Base-by-base conservation (phyloP, 2,888 invertebrate genomes). In the Sphecodes monilicornis region DNA sequence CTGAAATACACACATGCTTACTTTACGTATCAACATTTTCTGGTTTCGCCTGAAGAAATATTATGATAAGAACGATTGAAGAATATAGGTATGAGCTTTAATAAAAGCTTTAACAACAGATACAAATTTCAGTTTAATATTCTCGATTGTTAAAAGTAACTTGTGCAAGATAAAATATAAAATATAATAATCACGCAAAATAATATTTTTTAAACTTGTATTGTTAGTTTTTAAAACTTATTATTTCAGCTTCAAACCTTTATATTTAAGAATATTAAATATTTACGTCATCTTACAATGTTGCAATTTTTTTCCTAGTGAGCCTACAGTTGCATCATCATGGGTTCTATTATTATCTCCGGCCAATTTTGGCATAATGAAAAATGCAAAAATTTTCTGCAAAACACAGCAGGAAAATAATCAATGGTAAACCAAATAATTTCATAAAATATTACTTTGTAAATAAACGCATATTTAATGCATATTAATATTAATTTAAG, bases 21-120 rank as follows among this genome's bases (percentile, higher is more conserved):
- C 26, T 57, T 57, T 26, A 57, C 11, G 57, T 57, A 13, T 54
- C 54, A 54, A n/a, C 54, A n/a, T 57, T 57, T 26, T 57, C 13
- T 22, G n/a, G 57, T 57, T 57, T 13, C 57, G 57, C 57, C 57
- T 57, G 57, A 57, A 57, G 26, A 57, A 57, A 57, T 57, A 26
- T 26, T 57, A 11, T 26, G 26, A 13, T 26, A 57, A 11, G 26
- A 13, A 4, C 57, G 57, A 57, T 26, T 57, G 57, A 22, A 57
- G 26, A 57, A 26, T 13, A 26, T 57, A 57, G 11, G 57, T 57
- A 57, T 13, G 26, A 57, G 57, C 26, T 57, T 57, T 11, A 57
- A 57, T 26, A 1, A 22, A 46, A 22, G 22, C 22, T 50, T 50
- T 2, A 6, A 50, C 50, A 36, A 36, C 36, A 50, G 50, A 22